phyloP scores from a whole-genome alignment of 2,113 vertebrate genomes.

The Ptilorrhoa leucosticta region DNA sequence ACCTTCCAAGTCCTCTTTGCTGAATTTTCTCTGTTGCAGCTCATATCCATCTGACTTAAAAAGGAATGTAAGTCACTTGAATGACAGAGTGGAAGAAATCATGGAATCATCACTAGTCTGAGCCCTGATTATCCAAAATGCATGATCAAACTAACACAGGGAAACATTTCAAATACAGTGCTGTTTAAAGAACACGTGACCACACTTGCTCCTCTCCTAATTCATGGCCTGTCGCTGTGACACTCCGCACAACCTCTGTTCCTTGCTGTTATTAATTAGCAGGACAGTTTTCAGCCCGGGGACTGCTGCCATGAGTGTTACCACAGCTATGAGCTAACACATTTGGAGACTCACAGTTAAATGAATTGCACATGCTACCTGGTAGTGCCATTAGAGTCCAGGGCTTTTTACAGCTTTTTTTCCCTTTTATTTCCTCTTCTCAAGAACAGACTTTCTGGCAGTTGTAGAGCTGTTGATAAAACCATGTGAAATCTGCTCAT shows the following conservation, averaged over 20 bases:
- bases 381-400: background rate
- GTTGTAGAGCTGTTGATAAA: background rate
- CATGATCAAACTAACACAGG: background rate
- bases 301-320: conserved; percentile 27
- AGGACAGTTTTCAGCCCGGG: conserved; percentile 21
- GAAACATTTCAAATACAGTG: background rate
- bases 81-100: background rate
- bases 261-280: conserved; percentile 51
- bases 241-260: conserved; percentile 24
- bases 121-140: background rate
- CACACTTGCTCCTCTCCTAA: background rate
- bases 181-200: background rate
- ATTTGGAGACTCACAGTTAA: background rate
- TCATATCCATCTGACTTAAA: background rate
- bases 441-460: background rate
- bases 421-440: background rate
- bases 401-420: background rate
- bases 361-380: conserved; percentile 44
- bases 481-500: background rate
- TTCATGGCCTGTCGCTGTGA: conserved; percentile 22
- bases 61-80: background rate
- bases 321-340: conserved; percentile 44
- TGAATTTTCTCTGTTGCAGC: background rate
- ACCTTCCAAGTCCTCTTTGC: background rate
- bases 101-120: background rate